A percentile compares a stretch with the other conserved stretches of the same genome.
Conservation (phyloP, 1,140 invertebrate species). For the Paraescarpia echinospica region DNA sequence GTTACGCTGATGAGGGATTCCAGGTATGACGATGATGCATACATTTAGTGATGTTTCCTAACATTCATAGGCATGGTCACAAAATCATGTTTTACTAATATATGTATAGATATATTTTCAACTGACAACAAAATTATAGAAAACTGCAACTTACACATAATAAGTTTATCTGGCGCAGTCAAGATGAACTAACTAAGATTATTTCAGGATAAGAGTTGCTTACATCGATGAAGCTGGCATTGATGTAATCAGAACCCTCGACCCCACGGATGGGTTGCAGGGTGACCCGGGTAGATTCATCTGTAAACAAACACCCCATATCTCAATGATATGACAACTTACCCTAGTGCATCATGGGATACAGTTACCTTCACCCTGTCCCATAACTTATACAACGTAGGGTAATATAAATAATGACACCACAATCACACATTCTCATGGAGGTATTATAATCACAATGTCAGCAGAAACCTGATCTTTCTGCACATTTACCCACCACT, state of each 20-base stretch:
- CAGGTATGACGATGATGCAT: not conserved
- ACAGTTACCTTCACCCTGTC: not conserved
- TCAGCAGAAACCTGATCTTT: not conserved
- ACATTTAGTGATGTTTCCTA: not conserved
- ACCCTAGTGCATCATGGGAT: not conserved
- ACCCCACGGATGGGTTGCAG: constrained; percentile 85
- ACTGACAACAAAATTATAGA: not conserved
- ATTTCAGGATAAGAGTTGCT: constrained; percentile 3
- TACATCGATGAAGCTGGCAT: constrained; percentile 94
- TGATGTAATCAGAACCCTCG: constrained; percentile 98
- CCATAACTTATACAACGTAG: not conserved
- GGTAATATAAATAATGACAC: not conserved
- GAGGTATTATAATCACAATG: not conserved
- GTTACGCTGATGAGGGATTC: not conserved
- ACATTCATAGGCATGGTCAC: too few species aligned
- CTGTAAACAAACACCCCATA: constrained; percentile 27
- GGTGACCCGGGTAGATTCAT: constrained; percentile 91
- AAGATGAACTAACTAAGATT: not conserved
- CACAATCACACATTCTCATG: not conserved
- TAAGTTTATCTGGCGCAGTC: not conserved
- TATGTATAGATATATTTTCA: not conserved
- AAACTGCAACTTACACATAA: not conserved
- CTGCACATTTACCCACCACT: not conserved
- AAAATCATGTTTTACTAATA: not conserved
- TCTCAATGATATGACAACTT: not conserved